phyloP scores from a whole-genome alignment of 2,888 invertebrate genomes.

The Acrobeloides nanus region DNA sequence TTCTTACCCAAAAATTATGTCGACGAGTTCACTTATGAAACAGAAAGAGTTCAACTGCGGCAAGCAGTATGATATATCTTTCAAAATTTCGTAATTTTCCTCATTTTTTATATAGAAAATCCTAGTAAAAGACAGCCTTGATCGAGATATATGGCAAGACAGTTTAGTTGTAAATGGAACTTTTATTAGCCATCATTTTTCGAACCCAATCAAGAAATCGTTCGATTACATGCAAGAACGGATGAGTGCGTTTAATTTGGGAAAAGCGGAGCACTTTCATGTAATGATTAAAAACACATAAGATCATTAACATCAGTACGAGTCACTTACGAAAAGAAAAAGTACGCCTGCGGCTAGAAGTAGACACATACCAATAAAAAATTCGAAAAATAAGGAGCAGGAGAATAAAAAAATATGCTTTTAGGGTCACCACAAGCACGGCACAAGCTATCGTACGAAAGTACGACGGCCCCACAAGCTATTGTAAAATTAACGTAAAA shows the following conservation, averaged over 20 bases:
- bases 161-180: slow-evolving; percentile 20
- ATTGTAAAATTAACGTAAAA: too few relatives aligned
- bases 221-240: slow-evolving; percentile 12
- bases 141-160: slow-evolving; percentile 3
- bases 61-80: slow-evolving; percentile 2
- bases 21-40: slow-evolving; percentile 2
- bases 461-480: too few relatives aligned
- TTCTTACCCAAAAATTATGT: slow-evolving; percentile 10
- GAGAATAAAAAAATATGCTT: too few relatives aligned
- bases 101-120: slow-evolving; percentile 5
- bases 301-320: slow-evolving; percentile 31
- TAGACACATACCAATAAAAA: too few relatives aligned
- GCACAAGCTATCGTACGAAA: too few relatives aligned
- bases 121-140: slow-evolving; percentile 7
- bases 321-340: too few relatives aligned
- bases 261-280: slow-evolving; percentile 18
- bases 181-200: slow-evolving; percentile 14
- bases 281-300: too few relatives aligned
- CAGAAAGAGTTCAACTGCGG: background rate
- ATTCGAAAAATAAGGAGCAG: too few relatives aligned
- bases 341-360: too few relatives aligned
- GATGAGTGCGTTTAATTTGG: slow-evolving; percentile 19
- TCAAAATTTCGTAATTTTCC: background rate
- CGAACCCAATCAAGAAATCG: slow-evolving; percentile 4
- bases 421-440: too few relatives aligned